Conservation (phyloP, 1,140 invertebrate genomes). For the Eurosta solidaginis region DNA sequence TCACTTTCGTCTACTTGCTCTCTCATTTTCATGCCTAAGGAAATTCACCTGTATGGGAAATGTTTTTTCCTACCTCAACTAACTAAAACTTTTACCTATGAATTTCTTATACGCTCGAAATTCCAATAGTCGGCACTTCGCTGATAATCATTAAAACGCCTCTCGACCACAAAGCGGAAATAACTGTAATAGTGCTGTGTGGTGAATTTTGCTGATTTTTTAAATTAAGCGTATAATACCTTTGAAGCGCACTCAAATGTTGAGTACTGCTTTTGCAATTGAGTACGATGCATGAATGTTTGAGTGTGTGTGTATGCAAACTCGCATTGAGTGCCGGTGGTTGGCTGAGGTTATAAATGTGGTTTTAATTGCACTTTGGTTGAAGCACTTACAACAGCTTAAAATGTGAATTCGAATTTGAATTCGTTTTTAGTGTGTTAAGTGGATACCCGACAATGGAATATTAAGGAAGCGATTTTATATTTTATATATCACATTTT, state of each 20-base stretch:
- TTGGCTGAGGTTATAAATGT: conserved; percentile 2
- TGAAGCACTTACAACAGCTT: not conserved
- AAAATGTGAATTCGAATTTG: not conserved
- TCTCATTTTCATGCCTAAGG: not conserved
- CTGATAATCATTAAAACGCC: conserved; percentile 4
- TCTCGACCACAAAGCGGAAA: conserved; percentile 21
- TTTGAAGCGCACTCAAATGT: not conserved
- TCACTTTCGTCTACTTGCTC: not conserved
- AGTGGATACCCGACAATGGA: not conserved
- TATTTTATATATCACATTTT: not conserved
- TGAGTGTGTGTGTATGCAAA: not conserved
- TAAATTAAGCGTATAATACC: conserved; percentile 25
- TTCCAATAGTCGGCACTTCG: conserved; percentile 9
- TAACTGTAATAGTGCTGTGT: conserved; percentile 16
- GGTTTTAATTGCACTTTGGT: conserved; percentile 17
- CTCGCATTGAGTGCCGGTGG: not conserved
- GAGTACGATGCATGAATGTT: not conserved
- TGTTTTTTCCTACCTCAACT: not conserved
- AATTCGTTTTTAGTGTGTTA: not conserved
- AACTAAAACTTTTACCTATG: not conserved
- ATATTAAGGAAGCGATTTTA: not conserved
- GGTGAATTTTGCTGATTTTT: not conserved
- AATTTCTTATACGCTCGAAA: not conserved
- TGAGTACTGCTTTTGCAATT: not conserved
- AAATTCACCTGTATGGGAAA: conserved; percentile 4